phyloP scores from a whole-genome alignment of 2,113 vertebrate species.

The Scomber japonicus region DNA sequence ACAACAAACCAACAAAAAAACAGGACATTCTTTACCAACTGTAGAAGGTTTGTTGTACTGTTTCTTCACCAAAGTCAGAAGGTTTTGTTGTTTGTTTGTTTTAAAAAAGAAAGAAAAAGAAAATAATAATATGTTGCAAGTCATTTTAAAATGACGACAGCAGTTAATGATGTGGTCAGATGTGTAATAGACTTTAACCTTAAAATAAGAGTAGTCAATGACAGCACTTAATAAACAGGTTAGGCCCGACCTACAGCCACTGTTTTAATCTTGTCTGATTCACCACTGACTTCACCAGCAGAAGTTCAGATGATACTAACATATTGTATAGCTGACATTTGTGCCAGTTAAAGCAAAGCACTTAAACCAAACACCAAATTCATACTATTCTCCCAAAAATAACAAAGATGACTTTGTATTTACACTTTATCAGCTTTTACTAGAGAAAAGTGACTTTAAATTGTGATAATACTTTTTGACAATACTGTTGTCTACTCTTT shows the following conservation, averaged over 20 bases:
- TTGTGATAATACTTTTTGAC: not conserved
- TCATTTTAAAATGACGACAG: too few relatives aligned
- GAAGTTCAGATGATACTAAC: not conserved
- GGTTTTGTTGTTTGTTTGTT: too few relatives aligned
- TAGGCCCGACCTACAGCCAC: not conserved
- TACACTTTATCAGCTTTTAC: not conserved
- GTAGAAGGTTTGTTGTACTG: too few relatives aligned
- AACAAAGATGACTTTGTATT: too few relatives aligned
- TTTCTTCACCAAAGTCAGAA: not conserved
- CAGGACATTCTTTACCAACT: not conserved
- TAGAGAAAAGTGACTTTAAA: not conserved
- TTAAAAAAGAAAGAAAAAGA: too few relatives aligned
- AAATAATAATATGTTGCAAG: too few relatives aligned
- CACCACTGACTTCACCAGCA: too few relatives aligned
- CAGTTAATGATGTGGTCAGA: not conserved
- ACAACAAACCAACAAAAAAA: too few relatives aligned
- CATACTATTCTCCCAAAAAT: too few relatives aligned
- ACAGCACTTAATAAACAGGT: not conserved
- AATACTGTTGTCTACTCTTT: too few relatives aligned
- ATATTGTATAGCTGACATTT: not conserved
- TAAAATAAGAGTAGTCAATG: not conserved
- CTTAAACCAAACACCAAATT: not conserved
- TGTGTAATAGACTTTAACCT: not conserved
- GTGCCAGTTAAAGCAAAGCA: not conserved
- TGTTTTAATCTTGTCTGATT: too few relatives aligned